Evolutionary conservation across 2,113 vertebrate genomes (phyloP).

Genomic region (Eulacestoma nigropectus): DNA sequence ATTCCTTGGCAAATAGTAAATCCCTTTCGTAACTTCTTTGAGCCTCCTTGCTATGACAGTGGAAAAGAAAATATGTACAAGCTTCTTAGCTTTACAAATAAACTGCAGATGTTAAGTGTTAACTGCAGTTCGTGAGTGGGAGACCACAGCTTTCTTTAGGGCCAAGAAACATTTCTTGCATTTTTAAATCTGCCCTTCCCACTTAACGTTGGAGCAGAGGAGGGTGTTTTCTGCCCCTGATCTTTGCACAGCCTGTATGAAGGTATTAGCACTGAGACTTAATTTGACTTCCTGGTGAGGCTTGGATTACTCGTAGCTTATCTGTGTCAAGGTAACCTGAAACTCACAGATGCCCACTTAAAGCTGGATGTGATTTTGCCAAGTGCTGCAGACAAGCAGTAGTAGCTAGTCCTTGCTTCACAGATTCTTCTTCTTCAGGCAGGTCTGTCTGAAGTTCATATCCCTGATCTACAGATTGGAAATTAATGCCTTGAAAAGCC

Average conservation of each 20-base stretch:
- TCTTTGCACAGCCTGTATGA: neutral
- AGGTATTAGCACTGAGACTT: neutral
- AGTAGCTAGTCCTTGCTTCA: neutral
- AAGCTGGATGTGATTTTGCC: neutral
- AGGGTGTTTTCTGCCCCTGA: neutral
- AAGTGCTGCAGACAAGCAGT: neutral
- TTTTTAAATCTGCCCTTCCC: neutral
- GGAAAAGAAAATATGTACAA: neutral
- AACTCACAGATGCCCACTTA: neutral
- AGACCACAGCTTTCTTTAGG: neutral
- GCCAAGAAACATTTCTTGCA: neutral
- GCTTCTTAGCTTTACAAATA: neutral
- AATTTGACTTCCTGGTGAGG: neutral
- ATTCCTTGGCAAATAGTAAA: neutral
- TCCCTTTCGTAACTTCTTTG: neutral
- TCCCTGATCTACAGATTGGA: conserved; percentile 1
- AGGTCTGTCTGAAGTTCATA: neutral
- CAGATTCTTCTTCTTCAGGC: neutral
- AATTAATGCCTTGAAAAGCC: neutral
- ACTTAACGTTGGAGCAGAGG: neutral
- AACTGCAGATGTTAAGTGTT: neutral
- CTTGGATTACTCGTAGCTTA: neutral
- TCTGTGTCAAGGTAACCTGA: neutral
- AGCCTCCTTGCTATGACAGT: neutral
- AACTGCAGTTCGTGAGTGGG: neutral